These are phyloP conservation scores for Sipha maydis DNA, from an alignment of 2,888 invertebrate species.

Conservation along the genomic window DNA sequence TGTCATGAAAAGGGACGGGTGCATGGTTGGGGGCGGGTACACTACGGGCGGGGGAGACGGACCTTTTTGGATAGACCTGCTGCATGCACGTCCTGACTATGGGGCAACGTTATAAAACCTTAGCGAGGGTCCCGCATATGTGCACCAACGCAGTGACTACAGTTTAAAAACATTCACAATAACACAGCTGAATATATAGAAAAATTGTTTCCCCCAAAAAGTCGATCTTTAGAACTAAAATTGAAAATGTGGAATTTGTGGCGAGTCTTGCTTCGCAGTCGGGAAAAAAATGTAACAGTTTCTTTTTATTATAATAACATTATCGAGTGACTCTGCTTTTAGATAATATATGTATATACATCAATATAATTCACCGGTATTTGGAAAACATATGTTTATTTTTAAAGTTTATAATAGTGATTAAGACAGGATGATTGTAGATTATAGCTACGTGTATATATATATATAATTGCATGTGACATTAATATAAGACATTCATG, in stretches of 20 bases:
- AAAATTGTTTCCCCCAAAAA: neutral
- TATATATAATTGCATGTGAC: too few relatives aligned
- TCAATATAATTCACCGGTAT: too few relatives aligned
- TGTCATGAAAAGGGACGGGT: slow-evolving; percentile 35
- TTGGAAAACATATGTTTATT: too few relatives aligned
- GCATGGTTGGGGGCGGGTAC: slow-evolving; percentile 48
- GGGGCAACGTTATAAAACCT: slow-evolving; percentile 60
- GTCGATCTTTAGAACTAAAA: neutral
- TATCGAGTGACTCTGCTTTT: too few relatives aligned
- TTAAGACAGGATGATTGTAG: too few relatives aligned
- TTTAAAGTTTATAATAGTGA: too few relatives aligned
- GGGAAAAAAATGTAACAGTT: neutral
- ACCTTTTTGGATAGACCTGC: slow-evolving; percentile 62
- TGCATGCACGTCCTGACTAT: slow-evolving; percentile 47
- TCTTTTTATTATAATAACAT: too few relatives aligned
- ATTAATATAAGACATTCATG: too few relatives aligned
- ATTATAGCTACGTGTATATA: too few relatives aligned
- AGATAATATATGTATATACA: too few relatives aligned
- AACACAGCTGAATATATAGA: neutral
- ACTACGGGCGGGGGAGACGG: slow-evolving; percentile 53
- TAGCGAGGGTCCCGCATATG: slow-evolving; percentile 61
- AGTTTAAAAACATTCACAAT: slow-evolving; percentile 23
- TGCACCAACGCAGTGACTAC: slow-evolving; percentile 28
- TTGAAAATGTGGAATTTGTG: neutral
- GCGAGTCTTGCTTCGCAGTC: neutral